These are phyloP conservation scores for Noturus placidus DNA, from an alignment of 2,113 vertebrate species.

Conservation along the genomic window DNA sequence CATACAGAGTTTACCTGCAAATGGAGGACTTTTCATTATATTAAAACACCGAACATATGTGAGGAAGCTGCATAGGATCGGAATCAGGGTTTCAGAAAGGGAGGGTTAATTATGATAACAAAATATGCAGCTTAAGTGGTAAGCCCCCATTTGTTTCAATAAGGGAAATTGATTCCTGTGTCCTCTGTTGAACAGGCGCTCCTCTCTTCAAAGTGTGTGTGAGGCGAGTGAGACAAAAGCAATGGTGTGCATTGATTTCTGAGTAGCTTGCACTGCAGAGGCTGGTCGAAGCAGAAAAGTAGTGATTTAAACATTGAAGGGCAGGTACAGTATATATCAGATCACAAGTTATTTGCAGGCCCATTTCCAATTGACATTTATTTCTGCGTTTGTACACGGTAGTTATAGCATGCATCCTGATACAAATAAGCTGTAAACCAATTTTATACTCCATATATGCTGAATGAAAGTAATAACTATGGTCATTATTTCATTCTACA, in stretches of 20 bases:
- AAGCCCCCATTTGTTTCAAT: constrained; percentile 76
- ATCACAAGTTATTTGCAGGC: background rate
- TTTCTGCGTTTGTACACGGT: constrained; percentile 18
- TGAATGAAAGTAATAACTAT: constrained; percentile 22
- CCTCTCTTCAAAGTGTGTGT: constrained; percentile 57
- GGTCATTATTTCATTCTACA: constrained; percentile 30
- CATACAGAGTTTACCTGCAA: constrained; percentile 64
- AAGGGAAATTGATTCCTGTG: constrained; percentile 76
- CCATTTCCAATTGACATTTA: constrained; percentile 34
- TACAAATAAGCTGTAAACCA: constrained; percentile 28
- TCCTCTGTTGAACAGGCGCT: constrained; percentile 63
- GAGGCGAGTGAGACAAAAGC: constrained; percentile 61
- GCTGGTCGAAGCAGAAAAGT: constrained; percentile 2
- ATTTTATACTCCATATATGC: constrained; percentile 30
- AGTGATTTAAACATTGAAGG: constrained; percentile 11
- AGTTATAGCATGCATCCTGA: constrained; percentile 19
- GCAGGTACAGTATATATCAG: constrained; percentile 18
- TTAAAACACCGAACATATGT: constrained; percentile 59
- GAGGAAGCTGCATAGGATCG: background rate
- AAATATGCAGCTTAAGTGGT: constrained; percentile 60
- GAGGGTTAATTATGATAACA: constrained; percentile 74
- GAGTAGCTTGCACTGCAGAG: constrained; percentile 14
- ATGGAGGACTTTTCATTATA: constrained; percentile 69
- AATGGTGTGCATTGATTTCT: constrained; percentile 64
- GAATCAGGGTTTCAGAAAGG: constrained; percentile 58